Evolutionary conservation across 2,113 vertebrate genomes (phyloP).

Genomic region (Saguinus imperator): DNA sequence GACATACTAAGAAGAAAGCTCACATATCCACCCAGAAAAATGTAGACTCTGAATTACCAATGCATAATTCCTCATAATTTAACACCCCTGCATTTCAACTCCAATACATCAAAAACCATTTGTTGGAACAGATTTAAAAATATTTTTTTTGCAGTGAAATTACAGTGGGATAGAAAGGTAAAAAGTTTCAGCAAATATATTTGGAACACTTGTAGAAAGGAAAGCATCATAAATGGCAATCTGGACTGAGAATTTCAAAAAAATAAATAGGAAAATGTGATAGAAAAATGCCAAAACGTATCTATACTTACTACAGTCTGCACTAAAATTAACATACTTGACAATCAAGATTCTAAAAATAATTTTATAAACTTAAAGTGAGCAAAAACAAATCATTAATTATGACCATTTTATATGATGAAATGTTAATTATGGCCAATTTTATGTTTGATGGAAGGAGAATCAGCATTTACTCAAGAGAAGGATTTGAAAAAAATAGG

Average conservation of each 20-base stretch:
- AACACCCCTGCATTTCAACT: background rate
- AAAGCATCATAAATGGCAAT: background rate
- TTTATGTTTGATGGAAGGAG: background rate
- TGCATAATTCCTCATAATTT: background rate
- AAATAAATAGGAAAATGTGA: background rate
- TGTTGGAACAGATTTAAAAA: background rate
- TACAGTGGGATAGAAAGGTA: background rate
- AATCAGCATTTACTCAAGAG: slow-evolving; percentile 6
- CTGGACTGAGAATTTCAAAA: background rate
- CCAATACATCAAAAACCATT: background rate
- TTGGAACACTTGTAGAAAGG: background rate
- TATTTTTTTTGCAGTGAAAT: background rate
- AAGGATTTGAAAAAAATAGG: background rate
- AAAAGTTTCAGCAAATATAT: background rate
- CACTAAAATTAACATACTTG: slow-evolving; percentile 3
- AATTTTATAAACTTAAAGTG: slow-evolving; percentile 35
- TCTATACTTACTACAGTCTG: background rate
- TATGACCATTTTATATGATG: slow-evolving; percentile 30
- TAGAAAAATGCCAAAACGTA: slow-evolving; percentile 5
- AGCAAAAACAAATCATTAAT: slow-evolving; percentile 17
- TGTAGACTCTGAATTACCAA: background rate
- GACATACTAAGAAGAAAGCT: background rate
- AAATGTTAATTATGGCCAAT: background rate
- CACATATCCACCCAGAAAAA: background rate
- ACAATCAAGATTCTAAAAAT: slow-evolving; percentile 41